These are phyloP conservation scores for Sminthurinus aureus DNA, from an alignment of 2,888 invertebrate species.

Conservation along the genomic window DNA sequence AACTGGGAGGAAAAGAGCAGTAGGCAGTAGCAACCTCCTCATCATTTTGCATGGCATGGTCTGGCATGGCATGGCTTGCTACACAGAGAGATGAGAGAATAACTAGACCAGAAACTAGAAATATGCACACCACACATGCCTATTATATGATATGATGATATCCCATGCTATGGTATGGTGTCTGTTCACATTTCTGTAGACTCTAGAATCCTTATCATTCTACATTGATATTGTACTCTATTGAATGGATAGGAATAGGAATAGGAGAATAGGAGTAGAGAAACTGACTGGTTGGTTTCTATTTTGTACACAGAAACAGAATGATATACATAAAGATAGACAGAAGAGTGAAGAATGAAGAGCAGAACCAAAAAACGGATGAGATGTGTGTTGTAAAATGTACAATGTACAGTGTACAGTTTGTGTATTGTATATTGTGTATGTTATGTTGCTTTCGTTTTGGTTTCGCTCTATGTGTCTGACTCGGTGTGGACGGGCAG, in stretches of 20 bases:
- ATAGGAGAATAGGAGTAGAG: neutral
- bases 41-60: no score
- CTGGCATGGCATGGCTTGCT: no score
- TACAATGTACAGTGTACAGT: neutral
- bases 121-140: no score
- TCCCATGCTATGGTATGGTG: neutral
- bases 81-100: neutral
- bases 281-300: neutral
- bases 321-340: neutral
- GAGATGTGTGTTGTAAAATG: neutral
- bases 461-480: neutral
- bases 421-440: neutral
- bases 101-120: neutral
- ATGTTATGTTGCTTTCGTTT: neutral
- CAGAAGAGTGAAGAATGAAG: neutral
- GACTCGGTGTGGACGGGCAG: conserved; percentile 20
- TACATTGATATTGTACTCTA: neutral
- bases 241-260: neutral
- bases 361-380: conserved; percentile 3
- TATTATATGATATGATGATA: no score
- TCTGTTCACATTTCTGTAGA: neutral
- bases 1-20: neutral
- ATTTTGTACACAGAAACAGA: neutral
- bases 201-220: neutral
- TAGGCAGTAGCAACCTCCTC: no score